Evolutionary conservation across 2,797 vertebrate species (phyloP).

Genomic region (Melanotaenia maccullochi): DNA sequence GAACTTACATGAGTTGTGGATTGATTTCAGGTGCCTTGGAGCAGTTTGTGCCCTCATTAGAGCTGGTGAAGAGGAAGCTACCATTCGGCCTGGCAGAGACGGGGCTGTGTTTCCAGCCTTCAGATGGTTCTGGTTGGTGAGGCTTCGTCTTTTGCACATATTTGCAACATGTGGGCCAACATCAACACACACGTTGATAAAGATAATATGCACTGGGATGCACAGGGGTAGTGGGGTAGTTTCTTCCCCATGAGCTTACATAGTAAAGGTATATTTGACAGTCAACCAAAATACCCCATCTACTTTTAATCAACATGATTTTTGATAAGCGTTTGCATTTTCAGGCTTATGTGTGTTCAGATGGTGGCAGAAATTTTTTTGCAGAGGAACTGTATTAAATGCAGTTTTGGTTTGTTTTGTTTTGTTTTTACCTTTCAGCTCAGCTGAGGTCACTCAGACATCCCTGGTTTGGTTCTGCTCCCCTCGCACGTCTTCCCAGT

Average conservation of each 20-base stretch:
- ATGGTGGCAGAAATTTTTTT: neutral
- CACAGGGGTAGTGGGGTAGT: no score
- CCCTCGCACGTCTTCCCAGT: conserved; percentile 88
- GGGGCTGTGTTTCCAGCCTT: conserved; percentile 88
- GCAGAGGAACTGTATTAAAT: neutral
- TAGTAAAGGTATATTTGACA: no score
- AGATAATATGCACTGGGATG: neutral
- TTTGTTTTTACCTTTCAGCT: conserved; percentile 73
- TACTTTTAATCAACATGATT: no score
- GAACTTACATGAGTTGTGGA: neutral
- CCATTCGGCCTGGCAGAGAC: conserved; percentile 93
- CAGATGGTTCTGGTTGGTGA: conserved; percentile 77
- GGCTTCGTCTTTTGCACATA: conserved; percentile 38
- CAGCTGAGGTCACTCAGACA: conserved; percentile 85
- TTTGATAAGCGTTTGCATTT: no score
- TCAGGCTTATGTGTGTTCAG: neutral
- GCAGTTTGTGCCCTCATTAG: conserved; percentile 84
- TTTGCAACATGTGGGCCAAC: neutral
- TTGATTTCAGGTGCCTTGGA: conserved; percentile 86
- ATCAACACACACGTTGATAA: neutral
- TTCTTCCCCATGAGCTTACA: no score
- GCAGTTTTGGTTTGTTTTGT: neutral
- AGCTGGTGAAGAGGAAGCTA: conserved; percentile 88
- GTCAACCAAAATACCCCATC: no score
- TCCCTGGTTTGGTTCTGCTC: conserved; percentile 96